Evolutionary conservation across 2,888 invertebrate genomes (phyloP), one percentile per base, ranked within the genome.

Genomic region (Zygothrica quintamaculata): DNA sequence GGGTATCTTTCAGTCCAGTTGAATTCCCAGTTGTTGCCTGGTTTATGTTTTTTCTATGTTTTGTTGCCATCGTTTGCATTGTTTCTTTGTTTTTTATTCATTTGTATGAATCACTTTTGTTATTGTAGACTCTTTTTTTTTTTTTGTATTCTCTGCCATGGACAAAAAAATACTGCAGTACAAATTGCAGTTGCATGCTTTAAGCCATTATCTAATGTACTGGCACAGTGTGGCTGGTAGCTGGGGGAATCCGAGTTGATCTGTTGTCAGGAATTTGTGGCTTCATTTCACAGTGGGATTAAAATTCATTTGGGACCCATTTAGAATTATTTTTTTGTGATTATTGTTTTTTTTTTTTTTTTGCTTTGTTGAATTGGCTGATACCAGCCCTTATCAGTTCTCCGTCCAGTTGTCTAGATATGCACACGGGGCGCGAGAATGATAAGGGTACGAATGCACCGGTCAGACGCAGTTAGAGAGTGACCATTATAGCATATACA

Each of bases 311-410:
- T 29, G n/a, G 29, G 11, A 33, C 29, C 29, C 29, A 9, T 29
- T 3, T 3, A 7, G 29, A 9, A 9, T 2, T 29, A 29, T 5
- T 9, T 13, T 36, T 36, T 36, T 1, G 6, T n/a, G n/a, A n/a
- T n/a, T n/a, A n/a, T n/a, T n/a, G n/a, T n/a, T n/a, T 15, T 52
- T 2, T 3, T 5, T 29, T 16, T 34, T 6, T 37, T 56, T 57
- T 39, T 6, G 40, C 46, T 62, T 62, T 85, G 90, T 84, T 88
- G 87, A 85, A 46, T 73, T 87, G 92, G 92, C n/a, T 90, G 93
- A 92, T 94, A 94, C 95, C 94, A 94, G 96, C 97, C 97, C 97
- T 97, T 97, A 97, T 97, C 97, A 97, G 96, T 97, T 97, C 97
- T 97, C 97, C 97, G 97, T 97, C 97, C 97, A 97, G 97, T 97